Percentiles rank a stretch among this genome's conserved stretches.
Conservation (phyloP, 1,140 invertebrate genomes). For the Sinella curviseta region DNA sequence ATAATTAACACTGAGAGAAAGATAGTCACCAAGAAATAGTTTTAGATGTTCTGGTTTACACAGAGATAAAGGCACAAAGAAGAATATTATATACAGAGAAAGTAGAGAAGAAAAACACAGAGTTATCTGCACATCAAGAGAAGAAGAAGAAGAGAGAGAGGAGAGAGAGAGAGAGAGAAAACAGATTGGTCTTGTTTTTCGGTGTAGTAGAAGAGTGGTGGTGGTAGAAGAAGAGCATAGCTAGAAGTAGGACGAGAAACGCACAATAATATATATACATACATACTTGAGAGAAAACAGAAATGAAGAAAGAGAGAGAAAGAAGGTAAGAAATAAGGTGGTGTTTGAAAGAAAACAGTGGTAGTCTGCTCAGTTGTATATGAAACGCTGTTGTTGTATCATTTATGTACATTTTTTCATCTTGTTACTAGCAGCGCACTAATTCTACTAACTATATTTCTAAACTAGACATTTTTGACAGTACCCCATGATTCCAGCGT, state of each 20-base stretch:
- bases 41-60: not conserved
- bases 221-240: not conserved
- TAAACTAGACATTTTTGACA: too few species aligned
- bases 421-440: too few species aligned
- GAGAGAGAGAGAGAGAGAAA: constrained; percentile 33
- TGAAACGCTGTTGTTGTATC: too few species aligned
- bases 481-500: too few species aligned
- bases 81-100: not conserved
- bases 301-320: not conserved
- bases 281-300: too few species aligned
- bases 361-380: too few species aligned
- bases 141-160: constrained; percentile 30
- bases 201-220: too few species aligned
- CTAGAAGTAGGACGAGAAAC: too few species aligned
- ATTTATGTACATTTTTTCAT: too few species aligned
- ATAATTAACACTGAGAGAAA: constrained; percentile 13
- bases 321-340: not conserved
- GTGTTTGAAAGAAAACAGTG: not conserved
- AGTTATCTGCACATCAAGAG: constrained; percentile 1
- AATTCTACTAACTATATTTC: too few species aligned
- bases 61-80: not conserved
- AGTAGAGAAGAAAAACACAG: constrained; percentile 15
- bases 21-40: not conserved
- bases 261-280: too few species aligned
- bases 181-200: too few species aligned